Base-by-base conservation (phyloP, 1,140 invertebrate genomes). In the Drosophila sturtevanti region DNA sequence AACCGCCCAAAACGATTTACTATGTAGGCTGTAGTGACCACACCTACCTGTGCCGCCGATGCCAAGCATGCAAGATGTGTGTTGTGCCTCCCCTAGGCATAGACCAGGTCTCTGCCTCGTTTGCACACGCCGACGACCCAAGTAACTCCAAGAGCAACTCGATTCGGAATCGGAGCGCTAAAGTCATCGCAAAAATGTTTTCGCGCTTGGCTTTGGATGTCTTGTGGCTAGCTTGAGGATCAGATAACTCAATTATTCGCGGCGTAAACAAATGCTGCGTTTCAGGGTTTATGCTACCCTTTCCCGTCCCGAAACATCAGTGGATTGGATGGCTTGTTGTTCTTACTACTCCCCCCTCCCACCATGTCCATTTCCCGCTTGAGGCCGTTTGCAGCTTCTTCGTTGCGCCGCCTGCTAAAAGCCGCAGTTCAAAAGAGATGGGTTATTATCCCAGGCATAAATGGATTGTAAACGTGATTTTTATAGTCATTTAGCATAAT, bases 401-500 rank as follows among this genome's bases (percentile, higher is more conserved):
- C 68, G 63, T 52, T 52, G 31, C 34, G 44, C 52, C 66, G 68
- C 55, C 31, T 55, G 54, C 52, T 24, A 51, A 58, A 61, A 61
- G 68, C 60, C 55, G 61, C 64, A 63, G 77, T 67, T 77, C 75
- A 72, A 86, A 87, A 80, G 84, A 76, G 70, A 89, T 89, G 82
- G 90, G 85, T 91, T 91, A 91, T 91, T 91, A 91, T 91, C 82
- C 89, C 82, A 79, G 82, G 89, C 90, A 91, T 91, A 91, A 91
- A 91, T 91, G 89, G 90, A 91, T 91, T 91, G 90, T 91, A 91
- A 91, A 91, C 90, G 90, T 91, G 90, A 91, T 91, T 91, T 91
- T 91, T 91, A 91, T 91, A 91, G 90, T 90, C 90, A 91, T 91
- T 91, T 91, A 91, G 90, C 86, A 91, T 91, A 91, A 91, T 91